Evolutionary conservation across 1,140 invertebrate species (phyloP), one percentile per base, ranked within the genome.

Genomic region (Leptestheria dahalacensis): DNA sequence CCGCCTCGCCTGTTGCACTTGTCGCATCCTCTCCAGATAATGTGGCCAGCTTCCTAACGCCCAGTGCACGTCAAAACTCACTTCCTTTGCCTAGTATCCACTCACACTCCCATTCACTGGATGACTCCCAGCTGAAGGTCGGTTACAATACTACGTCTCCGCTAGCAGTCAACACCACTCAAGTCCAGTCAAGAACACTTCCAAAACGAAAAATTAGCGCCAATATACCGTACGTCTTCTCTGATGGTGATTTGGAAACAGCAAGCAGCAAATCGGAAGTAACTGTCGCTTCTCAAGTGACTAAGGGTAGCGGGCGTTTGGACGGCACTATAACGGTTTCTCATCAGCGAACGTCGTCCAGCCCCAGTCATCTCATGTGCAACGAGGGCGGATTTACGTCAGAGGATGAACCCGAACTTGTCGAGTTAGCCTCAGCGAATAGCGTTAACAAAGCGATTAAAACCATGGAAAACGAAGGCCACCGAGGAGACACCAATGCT

Each of bases 271-370:
- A 55, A 55, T 33, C 53, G n/a, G n/a, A n/a, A n/a, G n/a, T n/a
- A n/a, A n/a, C n/a, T n/a, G 26, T 20, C 53, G 33, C 15, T 33
- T 55, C 6, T 33, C 53, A 29, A 55, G 53, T 9, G 53, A 29
- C 33, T 21, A 33, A 29, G 10, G 33, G 18, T 18, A 28, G 24
- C 33, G 51, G n/a, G n/a, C 51, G 28, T 23, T 29, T 55, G 28
- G 33, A 29, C 15, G 3, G 26, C 3, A 55, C 33, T 12, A 15
- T 28, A 29, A 72, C 65, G 66, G 74, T 69, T 63, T 79, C 72
- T 64, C 85, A 87, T 70, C 83, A 85, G 60, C 70, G 85, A 65
- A 86, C 85, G 1, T 85, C 82, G 2, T 87, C 85, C 2, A 86
- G 84, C 65, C 85, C 85, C 3, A 85, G 82, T 0, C 85, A 86